Conservation (phyloP, 1,140 invertebrate species). For the Aradophagus sp. region DNA sequence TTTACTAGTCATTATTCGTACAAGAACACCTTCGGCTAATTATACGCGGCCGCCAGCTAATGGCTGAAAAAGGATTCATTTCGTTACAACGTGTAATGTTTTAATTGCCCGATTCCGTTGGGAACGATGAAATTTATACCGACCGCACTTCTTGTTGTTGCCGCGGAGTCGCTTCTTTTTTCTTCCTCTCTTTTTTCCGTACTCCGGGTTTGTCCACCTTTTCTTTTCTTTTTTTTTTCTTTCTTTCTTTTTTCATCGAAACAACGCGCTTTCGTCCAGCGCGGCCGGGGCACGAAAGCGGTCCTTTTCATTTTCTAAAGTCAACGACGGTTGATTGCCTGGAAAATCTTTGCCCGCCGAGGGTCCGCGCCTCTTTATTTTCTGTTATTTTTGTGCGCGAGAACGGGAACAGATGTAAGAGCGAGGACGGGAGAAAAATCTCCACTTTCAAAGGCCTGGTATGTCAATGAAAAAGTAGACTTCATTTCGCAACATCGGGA, state of each 20-base stretch:
- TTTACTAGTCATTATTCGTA: conserved; percentile 52
- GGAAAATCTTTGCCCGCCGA: conserved; percentile 37
- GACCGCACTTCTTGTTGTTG: no score
- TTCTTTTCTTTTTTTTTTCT: no score
- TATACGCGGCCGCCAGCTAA: conserved; percentile 35
- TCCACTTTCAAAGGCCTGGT: conserved; percentile 42
- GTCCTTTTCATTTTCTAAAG: conserved; percentile 46
- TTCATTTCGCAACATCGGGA: conserved; percentile 42
- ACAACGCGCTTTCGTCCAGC: no score
- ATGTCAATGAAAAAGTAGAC: conserved; percentile 55
- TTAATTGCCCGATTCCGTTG: conserved; percentile 32
- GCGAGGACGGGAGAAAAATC: conserved; percentile 17
- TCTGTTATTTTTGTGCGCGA: conserved; percentile 20
- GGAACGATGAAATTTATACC: no score
- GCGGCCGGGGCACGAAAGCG: no score
- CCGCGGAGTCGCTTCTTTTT: no score
- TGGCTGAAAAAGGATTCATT: conserved; percentile 24
- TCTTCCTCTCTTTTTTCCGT: no score
- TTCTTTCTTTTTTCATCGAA: no score
- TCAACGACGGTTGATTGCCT: conserved; percentile 47
- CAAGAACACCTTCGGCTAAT: conserved; percentile 48
- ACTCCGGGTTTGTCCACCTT: no score
- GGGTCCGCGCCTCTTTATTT: conserved; percentile 20
- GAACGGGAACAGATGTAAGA: conserved; percentile 16
- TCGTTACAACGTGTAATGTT: conserved; percentile 44